Conservation (phyloP, 2,888 invertebrate species). For the Pedicia rivosa region DNA sequence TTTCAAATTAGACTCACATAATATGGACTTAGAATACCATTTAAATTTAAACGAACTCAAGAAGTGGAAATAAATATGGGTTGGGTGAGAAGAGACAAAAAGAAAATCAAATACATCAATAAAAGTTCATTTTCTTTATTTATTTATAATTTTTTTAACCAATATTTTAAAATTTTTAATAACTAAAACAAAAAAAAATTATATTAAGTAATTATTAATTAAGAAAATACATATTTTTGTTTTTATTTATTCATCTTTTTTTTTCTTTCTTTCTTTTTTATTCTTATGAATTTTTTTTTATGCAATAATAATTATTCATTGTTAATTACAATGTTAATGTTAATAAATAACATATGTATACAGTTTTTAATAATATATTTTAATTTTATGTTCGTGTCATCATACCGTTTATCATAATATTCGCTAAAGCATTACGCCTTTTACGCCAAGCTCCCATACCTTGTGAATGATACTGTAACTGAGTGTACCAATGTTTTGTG, state of each 20-base stretch:
- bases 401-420: constrained; percentile 91
- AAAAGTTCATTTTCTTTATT: constrained; percentile 1
- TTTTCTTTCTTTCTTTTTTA: background rate
- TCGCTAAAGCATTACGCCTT: constrained; percentile 83
- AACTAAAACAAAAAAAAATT: constrained; percentile 2
- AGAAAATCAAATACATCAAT: no score
- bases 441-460: constrained; percentile 87
- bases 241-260: background rate
- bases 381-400: constrained; percentile 25
- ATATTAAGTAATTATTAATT: constrained; percentile 1
- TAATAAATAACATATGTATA: background rate
- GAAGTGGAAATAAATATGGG: no score
- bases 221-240: constrained; percentile 3
- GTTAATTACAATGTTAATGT: background rate
- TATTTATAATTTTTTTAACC: constrained; percentile 1
- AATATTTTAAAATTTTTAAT: background rate
- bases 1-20: no score
- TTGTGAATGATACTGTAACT: constrained; percentile 79
- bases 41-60: no score
- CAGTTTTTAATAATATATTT: background rate
- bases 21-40: no score
- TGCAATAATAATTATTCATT: background rate
- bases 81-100: no score
- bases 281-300: background rate
- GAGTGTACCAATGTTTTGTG: constrained; percentile 79